Conservation (phyloP, 2,888 invertebrate species). For the Chrysolina haemoptera region DNA sequence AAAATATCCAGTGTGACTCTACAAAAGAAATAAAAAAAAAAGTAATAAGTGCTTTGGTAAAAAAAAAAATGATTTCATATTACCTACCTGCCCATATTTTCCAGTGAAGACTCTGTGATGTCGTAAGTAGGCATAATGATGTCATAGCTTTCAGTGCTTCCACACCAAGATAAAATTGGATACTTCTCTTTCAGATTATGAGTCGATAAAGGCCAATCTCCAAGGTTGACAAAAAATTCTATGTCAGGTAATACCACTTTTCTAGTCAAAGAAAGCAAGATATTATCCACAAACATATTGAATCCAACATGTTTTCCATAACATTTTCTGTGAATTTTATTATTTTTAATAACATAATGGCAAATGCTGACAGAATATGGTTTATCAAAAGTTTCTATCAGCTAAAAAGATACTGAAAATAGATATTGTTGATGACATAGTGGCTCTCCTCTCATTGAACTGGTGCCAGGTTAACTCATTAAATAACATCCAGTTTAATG, state of each 20-base stretch:
- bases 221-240: slow-evolving; percentile 93
- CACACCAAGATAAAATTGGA: slow-evolving; percentile 98
- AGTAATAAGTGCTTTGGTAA: too few relatives aligned
- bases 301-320: slow-evolving; percentile 97
- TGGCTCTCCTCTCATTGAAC: slow-evolving; percentile 2
- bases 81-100: slow-evolving; percentile 96
- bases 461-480: background rate
- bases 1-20: slow-evolving; percentile 90
- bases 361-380: slow-evolving; percentile 90
- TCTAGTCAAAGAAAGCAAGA: slow-evolving; percentile 85
- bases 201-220: slow-evolving; percentile 92
- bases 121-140: slow-evolving; percentile 97
- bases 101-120: slow-evolving; percentile 90
- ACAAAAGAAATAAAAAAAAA: slow-evolving; percentile 1
- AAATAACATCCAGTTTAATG: background rate
- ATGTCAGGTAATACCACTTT: slow-evolving; percentile 88
- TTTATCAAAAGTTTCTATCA: slow-evolving; percentile 79
- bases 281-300: slow-evolving; percentile 94
- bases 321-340: slow-evolving; percentile 88
- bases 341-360: slow-evolving; percentile 89
- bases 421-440: background rate
- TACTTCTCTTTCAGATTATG: slow-evolving; percentile 71
- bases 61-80: background rate
- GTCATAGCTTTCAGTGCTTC: slow-evolving; percentile 87
- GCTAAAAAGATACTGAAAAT: slow-evolving; percentile 55